Base-by-base conservation (phyloP, 2,113 vertebrate genomes). In the Dromaius novaehollandiae region DNA sequence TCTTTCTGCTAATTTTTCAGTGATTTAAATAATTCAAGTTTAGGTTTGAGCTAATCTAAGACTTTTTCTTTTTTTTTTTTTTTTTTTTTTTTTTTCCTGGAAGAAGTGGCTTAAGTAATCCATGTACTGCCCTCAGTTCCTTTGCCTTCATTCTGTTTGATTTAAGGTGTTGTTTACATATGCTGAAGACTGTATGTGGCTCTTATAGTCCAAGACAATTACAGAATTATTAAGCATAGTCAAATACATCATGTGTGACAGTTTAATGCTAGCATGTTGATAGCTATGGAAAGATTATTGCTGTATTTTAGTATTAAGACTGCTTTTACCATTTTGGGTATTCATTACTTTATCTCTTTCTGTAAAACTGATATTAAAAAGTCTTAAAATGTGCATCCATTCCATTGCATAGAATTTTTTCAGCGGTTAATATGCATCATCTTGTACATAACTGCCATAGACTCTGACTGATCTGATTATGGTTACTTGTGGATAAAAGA, bases 51-150 rank as follows among this genome's bases (percentile, higher is more conserved):
- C 40, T 91, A 82, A 76, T 71, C 16, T 51, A 77, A 53, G 28
- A 44, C 30, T 42, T 32, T 9, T 2, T 69, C 61, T 63, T 55
- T 84, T 70, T 80, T 13, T 2, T 68, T 65, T 63, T 55, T 84
- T 70, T 80, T 13, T 2, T 68, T 65, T 63, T 53, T 84, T 70
- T 80, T 61, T 46, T 78, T 66, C 80, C 73, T 87, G 56, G 32
- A 94, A 74, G 66, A 84, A 24, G 7, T 88, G 78, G 26, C 74
- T 89, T 89, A 19, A n/a, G 77, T 95, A 97, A 94, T 63, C 64
- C 17, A 3, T 83, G 21, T 66, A 77, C 82, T 95, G 34, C 68
- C 25, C 34, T 94, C 51, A 38, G 13, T 88, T 95, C 25, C 36
- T 89, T 55, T 92, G 30, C 34, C 13, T 89, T 91, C 16, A 5